These are phyloP conservation scores for Oreamnos americanus DNA, from an alignment of 2,113 vertebrate genomes.

Conservation along the genomic window DNA sequence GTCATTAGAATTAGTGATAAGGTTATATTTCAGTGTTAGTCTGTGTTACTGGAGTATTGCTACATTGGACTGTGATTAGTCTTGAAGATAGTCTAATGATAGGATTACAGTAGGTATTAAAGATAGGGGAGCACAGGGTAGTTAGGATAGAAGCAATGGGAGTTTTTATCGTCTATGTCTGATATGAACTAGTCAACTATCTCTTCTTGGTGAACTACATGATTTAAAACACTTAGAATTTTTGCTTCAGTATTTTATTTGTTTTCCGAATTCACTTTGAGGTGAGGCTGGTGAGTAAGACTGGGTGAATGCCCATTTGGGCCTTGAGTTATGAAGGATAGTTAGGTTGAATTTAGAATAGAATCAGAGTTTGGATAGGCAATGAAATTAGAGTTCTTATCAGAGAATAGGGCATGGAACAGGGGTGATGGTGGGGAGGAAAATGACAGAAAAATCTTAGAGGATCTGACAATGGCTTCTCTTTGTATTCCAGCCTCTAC, in stretches of 20 bases:
- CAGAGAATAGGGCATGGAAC: background rate
- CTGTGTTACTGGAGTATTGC: background rate
- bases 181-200: background rate
- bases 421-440: background rate
- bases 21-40: background rate
- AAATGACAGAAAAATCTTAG: background rate
- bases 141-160: background rate
- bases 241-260: slow-evolving; percentile 10
- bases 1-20: background rate
- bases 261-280: background rate
- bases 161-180: background rate
- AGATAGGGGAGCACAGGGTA: background rate
- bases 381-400: background rate
- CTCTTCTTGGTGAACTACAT: background rate
- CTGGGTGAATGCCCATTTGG: background rate
- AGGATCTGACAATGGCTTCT: slow-evolving; percentile 33
- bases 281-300: background rate
- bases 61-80: background rate
- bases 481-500: slow-evolving; percentile 56
- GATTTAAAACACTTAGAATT: background rate
- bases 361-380: background rate
- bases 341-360: background rate
- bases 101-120: background rate
- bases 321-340: background rate
- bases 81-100: background rate